Evolutionary conservation across 2,888 invertebrate species (phyloP), one percentile per base, ranked within the genome.

Genomic region (Acanthococcus lagerstroemiae): DNA sequence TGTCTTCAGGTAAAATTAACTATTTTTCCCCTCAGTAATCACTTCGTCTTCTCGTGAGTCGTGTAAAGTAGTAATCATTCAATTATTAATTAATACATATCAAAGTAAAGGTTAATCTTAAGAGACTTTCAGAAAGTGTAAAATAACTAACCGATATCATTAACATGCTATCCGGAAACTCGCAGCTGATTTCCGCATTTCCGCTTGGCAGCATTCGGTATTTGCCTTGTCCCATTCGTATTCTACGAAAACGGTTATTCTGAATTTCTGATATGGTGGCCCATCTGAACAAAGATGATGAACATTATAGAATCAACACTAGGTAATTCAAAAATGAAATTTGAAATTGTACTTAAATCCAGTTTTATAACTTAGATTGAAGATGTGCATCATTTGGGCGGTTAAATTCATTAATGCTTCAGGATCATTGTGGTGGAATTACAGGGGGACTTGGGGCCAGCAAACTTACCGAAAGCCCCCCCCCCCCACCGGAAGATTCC

Each of bases 121-220:
- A 37, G 3, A 37, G 37, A 37, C 1, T 37, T 37, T n/a, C n/a
- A n/a, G 37, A 37, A 37, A 37, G 37, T n/a, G n/a, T 1, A 37
- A 37, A 37, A 37, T 37, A 37, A 15, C 37, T 37, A 3, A 72
- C 72, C n/a, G 72, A 72, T 56, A 72, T 68, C 54, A 72, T 68
- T 30, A 69, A 56, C 65, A 71, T 68, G 45, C 68, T 67, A 25
- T 69, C 68, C 7, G 73, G 73, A 56, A 73, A 73, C 61, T 72
- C 71, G 63, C 73, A 73, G n/a, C 67, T 69, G 17, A 73, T 70
- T 66, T 72, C 72, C 7, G 72, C 73, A 4, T 72, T 71, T 7
- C 67, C 68, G 12, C 71, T 70, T 1, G 72, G 71, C 9, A 71
- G 67, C 57, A 73, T 66, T 17, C 71, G 67, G 67, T 71, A 73